Base-by-base conservation (phyloP, 2,888 invertebrate genomes). In the Ophraella communa region DNA sequence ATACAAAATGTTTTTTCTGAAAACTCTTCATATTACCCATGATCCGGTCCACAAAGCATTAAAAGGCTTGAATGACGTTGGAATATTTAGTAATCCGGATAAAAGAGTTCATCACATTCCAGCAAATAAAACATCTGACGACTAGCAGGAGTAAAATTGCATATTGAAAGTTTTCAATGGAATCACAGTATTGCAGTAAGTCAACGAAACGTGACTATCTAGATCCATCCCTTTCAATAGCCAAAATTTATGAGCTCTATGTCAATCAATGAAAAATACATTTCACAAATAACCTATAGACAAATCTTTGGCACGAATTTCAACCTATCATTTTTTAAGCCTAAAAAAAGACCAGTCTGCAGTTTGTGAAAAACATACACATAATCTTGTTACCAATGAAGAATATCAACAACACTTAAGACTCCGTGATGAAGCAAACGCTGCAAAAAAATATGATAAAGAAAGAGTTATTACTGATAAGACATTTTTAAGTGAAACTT, bases 301-400 rank as follows among this genome's bases (percentile, higher is more conserved):
- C 33, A 3, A n/a, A 33, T n/a, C 4, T 33, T 70, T 62, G 24
- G 65, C 20, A 64, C 11, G 14, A 44, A 71, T 17, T 71, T 58
- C 49, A 71, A 70, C 53, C 42, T 68, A 30, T 62, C 66, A 18
- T 71, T 71, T 57, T 66, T 65, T 60, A 63, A 4, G n/a, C n/a
- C 67, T 71, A 10, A 71, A 72, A 57, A 71, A 72, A 47, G 69
- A 70, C 51, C 65, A 67, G 45, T 72, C 68, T 57, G 54, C 51
- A 44, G 53, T 62, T 27, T 72, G 71, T 44, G 39, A 35, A 44
- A 42, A 61, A 45, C 62, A 60, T 24, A 47, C 24, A 59, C 17
- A 17, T 11, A 45, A 64, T 11, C 14, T 27, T 11, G 27, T 54
- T 39, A 45, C 51, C 23, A 20, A 62, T 51, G 58, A 67, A 62